Evolutionary conservation across 2,888 invertebrate species (phyloP).

Genomic region (Ectemnius continuus): DNA sequence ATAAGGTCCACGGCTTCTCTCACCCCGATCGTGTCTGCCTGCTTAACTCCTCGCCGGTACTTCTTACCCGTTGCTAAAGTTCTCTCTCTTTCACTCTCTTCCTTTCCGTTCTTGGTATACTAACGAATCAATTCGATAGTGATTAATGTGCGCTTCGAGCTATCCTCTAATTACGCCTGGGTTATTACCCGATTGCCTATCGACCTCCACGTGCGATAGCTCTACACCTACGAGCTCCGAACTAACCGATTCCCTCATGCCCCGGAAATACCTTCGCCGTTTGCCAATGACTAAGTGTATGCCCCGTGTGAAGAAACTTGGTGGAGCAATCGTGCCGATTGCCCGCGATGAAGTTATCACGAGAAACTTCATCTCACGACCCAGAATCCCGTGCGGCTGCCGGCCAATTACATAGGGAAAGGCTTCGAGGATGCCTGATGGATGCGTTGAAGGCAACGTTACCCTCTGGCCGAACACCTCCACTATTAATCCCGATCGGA

Average conservation of each 20-base stretch:
- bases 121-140: constrained; percentile 74
- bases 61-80: constrained; percentile 45
- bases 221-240: too few species aligned
- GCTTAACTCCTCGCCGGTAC: constrained; percentile 18
- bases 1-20: constrained; percentile 10
- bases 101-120: constrained; percentile 49
- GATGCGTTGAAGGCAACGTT: constrained; percentile 27
- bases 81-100: constrained; percentile 33
- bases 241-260: too few species aligned
- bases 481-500: constrained; percentile 44
- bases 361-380: too few species aligned
- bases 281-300: too few species aligned
- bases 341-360: too few species aligned
- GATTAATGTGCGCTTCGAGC: constrained; percentile 69
- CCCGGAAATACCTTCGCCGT: too few species aligned
- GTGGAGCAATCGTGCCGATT: too few species aligned
- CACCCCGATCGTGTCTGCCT: constrained; percentile 11
- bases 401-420: too few species aligned
- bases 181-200: constrained; percentile 69
- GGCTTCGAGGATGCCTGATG: background rate
- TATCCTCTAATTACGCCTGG: constrained; percentile 68
- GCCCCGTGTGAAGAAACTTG: too few species aligned
- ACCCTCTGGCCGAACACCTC: constrained; percentile 28
- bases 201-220: constrained; percentile 41
- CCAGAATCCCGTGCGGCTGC: background rate